Base-by-base conservation (phyloP, 2,888 invertebrate species). In the Patella pellucida region DNA sequence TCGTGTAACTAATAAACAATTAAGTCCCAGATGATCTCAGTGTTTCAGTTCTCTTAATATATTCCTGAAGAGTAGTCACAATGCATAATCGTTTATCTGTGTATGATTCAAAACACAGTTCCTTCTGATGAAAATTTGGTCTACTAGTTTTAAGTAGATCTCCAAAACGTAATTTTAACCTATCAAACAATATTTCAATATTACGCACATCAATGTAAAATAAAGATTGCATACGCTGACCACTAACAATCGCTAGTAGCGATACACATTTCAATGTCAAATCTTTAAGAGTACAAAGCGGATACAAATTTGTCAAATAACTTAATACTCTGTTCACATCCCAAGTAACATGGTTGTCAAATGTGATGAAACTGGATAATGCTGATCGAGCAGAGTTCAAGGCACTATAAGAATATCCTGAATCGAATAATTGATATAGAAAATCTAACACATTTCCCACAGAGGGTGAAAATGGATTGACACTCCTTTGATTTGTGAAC, bases 1-100 rank as follows among this genome's bases (percentile, higher is more conserved):
- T 81, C 3, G 75, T 69, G 75, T 74, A 79, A 71, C 79, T 78
- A 15, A 82, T 50, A 41, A 79, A 76, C n/a, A 80, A 54, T 50
- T 72, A n/a, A 19, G 50, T 71, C 16, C 62, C 50, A 19, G 19
- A 27, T n/a, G 73, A 52, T 52, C 77, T 56, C 23, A 81, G 7
- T 14, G 23, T 15, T 54, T 56, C 52, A 23, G 76, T 76, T 50
- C 70, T 54, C 1, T 52, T 23, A 15, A 78, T n/a, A 62, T 76
- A 76, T 5, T 69, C 52, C 1, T 9, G 54, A 3, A 72, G 31
- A 9, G 56, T 31, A 16, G 50, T 51, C 5, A 74, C 71, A 7
- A 78, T 56, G 70, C 74, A 76, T 11, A 76, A 52, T 11, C 50
- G 19, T n/a, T 56, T 16, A 68, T 75, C 73, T 51, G 16, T 27